These are phyloP conservation scores for Perognathus longimembris DNA, from an alignment of 2,113 vertebrate species.

Conservation along the genomic window DNA sequence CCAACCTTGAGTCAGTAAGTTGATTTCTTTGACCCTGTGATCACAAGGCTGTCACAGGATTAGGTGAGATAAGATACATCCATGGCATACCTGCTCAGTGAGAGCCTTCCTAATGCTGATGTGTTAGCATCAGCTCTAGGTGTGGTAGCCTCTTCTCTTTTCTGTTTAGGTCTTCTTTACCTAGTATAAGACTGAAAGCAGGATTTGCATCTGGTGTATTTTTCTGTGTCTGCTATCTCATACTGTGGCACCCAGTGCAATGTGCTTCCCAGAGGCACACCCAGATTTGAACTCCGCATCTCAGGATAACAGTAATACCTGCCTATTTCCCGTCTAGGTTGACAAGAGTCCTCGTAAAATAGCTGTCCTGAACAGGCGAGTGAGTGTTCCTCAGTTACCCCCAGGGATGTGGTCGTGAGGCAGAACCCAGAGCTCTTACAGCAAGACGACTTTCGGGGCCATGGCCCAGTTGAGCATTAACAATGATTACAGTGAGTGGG, in stretches of 20 bases:
- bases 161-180: not conserved
- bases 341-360: not conserved
- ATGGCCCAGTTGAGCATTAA: conserved; percentile 90
- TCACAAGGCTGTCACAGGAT: not conserved
- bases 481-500: conserved; percentile 90
- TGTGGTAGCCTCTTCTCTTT: not conserved
- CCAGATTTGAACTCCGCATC: not conserved
- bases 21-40: not conserved
- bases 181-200: not conserved
- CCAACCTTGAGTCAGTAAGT: not conserved
- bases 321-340: conserved; percentile 58
- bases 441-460: not conserved
- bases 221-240: conserved; percentile 1
- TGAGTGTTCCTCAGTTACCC: not conserved
- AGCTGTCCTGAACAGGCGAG: not conserved
- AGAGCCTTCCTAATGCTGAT: not conserved
- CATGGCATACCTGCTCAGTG: not conserved
- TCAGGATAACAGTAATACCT: not conserved
- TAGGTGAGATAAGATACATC: not conserved
- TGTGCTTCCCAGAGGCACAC: not conserved
- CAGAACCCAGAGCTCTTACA: accelerated
- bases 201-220: not conserved
- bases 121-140: too few species aligned
- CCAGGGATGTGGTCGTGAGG: conserved; percentile 11
- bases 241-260: not conserved